Evolutionary conservation across 2,888 invertebrate genomes (phyloP), one percentile per base, ranked within the genome.

Genomic region (Pyralis farinalis): DNA sequence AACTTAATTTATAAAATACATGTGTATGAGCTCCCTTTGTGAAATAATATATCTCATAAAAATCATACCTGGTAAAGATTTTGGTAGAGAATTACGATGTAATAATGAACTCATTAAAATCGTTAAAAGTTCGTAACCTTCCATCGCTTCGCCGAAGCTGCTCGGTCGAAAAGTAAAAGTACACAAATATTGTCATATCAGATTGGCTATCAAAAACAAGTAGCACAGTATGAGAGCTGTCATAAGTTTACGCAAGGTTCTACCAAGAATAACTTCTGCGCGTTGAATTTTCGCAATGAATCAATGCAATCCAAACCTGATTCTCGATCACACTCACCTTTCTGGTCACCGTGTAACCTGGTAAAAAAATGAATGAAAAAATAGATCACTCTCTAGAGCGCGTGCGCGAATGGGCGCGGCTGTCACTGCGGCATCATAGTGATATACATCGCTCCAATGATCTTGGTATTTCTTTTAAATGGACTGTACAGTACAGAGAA

Each of bases 381-480:
- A 67, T 64, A 64, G 63, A 59, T 58, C 58, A 51, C 36, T 44
- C 54, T 53, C 52, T 53, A 47, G 53, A 43, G 51, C 55, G 74
- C 72, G 71, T 71, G 70, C 64, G 67, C 71, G 68, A 57, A 49
- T 60, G 68, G 74, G 75, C 70, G 74, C 72, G 74, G 71, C 69
- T 59, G 62, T 60, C 58, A 21, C 28, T 33, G 27, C 9, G 33
- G 20, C n/a, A n/a, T 20, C 25, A 21, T 10, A 32, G 12, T 7
- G 16, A 7, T 22, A 3, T 32, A 32, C 10, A 9, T 1, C 27
- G 33, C 27, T 7, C 12, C 16, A 8, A 12, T 2, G 16, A 8
- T 28, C 27, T 39, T 33, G 10, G 28, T 39, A 20, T 8, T 16
- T 32, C 2, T n/a, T n/a, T n/a, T n/a, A n/a, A n/a, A n/a, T n/a